These are phyloP conservation scores for Plagodis pulveraria DNA, from an alignment of 2,888 invertebrate species.

Conservation along the genomic window DNA sequence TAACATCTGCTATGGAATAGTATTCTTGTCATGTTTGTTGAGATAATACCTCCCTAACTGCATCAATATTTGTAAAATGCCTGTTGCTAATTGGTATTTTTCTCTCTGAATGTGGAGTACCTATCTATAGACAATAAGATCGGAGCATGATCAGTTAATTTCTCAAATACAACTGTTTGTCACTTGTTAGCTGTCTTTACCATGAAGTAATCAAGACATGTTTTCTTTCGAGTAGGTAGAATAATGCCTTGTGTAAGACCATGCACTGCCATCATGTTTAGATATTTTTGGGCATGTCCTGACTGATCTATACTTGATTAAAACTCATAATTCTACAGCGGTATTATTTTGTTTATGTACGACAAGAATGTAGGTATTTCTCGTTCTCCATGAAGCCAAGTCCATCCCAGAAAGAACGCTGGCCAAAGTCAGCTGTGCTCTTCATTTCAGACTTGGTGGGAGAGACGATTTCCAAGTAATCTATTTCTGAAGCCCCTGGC, in stretches of 20 bases:
- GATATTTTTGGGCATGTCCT: neutral
- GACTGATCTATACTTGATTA: neutral
- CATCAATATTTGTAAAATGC: neutral
- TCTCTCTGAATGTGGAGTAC: neutral
- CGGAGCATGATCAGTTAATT: no score
- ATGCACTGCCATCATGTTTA: neutral
- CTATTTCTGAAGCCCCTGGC: constrained; percentile 68
- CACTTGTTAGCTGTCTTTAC: no score
- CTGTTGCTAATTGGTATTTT: neutral
- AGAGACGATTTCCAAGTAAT: constrained; percentile 81
- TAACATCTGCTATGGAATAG: neutral
- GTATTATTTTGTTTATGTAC: no score
- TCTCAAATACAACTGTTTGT: no score
- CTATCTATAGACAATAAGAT: no score
- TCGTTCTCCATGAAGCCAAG: constrained; percentile 86
- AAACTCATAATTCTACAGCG: no score
- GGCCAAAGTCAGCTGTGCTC: constrained; percentile 77
- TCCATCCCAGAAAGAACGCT: constrained; percentile 86
- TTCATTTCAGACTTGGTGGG: constrained; percentile 75
- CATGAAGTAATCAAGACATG: no score
- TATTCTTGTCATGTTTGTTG: constrained; percentile 1
- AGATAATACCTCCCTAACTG: neutral
- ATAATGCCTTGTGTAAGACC: no score
- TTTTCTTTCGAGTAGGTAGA: no score
- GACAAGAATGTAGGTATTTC: constrained; percentile 53